Base-by-base conservation (phyloP, 92 coral and sea anemone genomes). In the Phymanthus crucifer region DNA sequence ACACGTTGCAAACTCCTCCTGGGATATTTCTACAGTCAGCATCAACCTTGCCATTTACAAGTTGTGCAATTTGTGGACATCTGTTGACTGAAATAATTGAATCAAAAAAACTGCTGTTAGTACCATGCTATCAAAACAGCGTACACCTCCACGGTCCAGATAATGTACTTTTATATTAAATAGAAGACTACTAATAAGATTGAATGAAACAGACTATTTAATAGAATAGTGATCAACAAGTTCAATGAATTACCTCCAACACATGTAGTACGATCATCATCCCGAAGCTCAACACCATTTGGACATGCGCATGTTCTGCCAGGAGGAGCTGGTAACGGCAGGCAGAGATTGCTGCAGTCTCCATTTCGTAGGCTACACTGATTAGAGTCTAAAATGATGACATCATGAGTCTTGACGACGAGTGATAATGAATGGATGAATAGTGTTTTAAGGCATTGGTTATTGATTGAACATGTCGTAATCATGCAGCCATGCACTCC, bases 291-390 rank as follows among this genome's bases (percentile, higher is more conserved):
- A 12, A 87, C 80, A 31, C 94, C 97, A 16, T 91, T 84, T 40
- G 96, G 91, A 58, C 98, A 94, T 70, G 95, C 88, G 75, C 98
- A 94, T 65, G 47, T 78, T 0, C 85, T 83, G 11, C 97, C 98
- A 37, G 74, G 82, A 26, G 93, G 90, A n/a, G 85, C 85, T 57
- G 76, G 85, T 40, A 75, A 75, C 10, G 98, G 87, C 54, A 94
- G 87, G 48, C 97, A 94, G 6, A 94, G 83, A 77, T 94, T 91
- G 52, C 97, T 89, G 68, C 98, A 94, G 11, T 90, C 98, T 27
- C 96, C 96, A 75, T 94, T 94, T 26, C 84, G 19, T 6, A 78
- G 57, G 21, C 93, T 78, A 70, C 95, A 91, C 67, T 88, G 78
- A 76, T 83, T 91, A 13, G 87, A 35, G 3, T 82, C 95, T 91